phyloP scores from a whole-genome alignment of 1,140 invertebrate genomes.

The Gerris buenoi region DNA sequence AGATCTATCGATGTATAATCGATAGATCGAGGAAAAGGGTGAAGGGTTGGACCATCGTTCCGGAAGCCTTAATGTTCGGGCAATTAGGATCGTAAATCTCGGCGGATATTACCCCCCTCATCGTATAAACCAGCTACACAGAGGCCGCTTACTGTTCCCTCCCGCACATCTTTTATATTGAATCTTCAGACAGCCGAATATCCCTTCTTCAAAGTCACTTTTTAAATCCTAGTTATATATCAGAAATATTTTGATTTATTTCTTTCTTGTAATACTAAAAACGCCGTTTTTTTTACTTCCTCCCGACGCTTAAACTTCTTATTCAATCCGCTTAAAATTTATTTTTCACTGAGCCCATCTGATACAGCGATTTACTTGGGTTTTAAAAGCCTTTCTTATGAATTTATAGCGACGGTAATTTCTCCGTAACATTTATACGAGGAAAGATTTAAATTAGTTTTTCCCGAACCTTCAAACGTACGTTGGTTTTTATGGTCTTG shows the following conservation, averaged over 20 bases:
- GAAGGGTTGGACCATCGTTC: background rate
- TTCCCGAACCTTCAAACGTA: too few relatives aligned
- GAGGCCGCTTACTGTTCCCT: background rate
- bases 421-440: background rate
- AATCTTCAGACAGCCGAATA: background rate
- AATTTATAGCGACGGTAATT: background rate
- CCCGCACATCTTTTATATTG: background rate
- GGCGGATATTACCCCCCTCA: background rate
- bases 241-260: background rate
- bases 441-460: background rate
- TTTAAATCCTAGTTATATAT: background rate
- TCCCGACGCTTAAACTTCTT: background rate
- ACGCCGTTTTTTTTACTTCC: background rate
- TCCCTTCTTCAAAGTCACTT: background rate
- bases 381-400: background rate
- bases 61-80: background rate
- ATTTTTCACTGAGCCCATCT: background rate
- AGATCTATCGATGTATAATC: background rate
- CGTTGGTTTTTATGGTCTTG: too few relatives aligned
- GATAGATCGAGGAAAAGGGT: background rate
- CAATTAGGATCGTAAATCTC: background rate
- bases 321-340: background rate
- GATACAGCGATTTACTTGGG: background rate
- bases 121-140: background rate
- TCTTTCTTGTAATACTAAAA: background rate